These are phyloP conservation scores for Trachythela sp. DNA, from an alignment of 64 coral and sea anemone genomes.

Conservation along the genomic window DNA sequence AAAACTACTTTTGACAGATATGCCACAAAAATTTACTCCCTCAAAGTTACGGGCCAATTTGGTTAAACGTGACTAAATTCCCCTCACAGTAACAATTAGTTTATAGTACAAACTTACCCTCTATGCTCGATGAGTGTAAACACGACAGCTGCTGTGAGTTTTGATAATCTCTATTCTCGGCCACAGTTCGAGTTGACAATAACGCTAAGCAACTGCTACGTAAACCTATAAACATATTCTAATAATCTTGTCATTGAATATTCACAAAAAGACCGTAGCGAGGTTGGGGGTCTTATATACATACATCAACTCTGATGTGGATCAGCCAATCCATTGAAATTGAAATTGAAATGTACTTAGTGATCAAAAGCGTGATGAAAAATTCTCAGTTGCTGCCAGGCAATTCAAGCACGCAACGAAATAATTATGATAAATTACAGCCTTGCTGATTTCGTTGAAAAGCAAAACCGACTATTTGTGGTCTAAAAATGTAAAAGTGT, in stretches of 20 bases:
- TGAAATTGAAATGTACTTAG: not conserved
- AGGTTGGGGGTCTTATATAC: not conserved
- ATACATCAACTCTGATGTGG: not conserved
- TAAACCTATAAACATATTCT: not conserved
- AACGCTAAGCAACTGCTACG: not conserved
- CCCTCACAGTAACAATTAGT: not conserved
- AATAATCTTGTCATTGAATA: conserved; percentile 2
- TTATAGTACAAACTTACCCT: not conserved
- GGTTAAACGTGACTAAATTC: not conserved
- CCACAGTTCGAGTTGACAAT: not conserved
- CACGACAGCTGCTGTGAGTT: not conserved
- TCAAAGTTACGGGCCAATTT: not conserved
- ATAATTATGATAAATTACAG: too few species aligned
- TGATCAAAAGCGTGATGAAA: too few species aligned
- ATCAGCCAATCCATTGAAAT: not conserved
- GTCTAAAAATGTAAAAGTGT: too few species aligned
- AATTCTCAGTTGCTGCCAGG: too few species aligned
- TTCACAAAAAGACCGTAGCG: not conserved
- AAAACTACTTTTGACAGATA: not conserved
- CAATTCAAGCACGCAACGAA: too few species aligned
- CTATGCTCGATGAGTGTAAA: not conserved
- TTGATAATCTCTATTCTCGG: not conserved
- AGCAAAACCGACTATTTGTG: too few species aligned
- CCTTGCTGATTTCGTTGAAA: too few species aligned
- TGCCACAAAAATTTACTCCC: not conserved